Percentiles rank a stretch among this genome's conserved stretches.
Conservation (phyloP, 2,797 vertebrate species). For the Leontopithecus rosalia region DNA sequence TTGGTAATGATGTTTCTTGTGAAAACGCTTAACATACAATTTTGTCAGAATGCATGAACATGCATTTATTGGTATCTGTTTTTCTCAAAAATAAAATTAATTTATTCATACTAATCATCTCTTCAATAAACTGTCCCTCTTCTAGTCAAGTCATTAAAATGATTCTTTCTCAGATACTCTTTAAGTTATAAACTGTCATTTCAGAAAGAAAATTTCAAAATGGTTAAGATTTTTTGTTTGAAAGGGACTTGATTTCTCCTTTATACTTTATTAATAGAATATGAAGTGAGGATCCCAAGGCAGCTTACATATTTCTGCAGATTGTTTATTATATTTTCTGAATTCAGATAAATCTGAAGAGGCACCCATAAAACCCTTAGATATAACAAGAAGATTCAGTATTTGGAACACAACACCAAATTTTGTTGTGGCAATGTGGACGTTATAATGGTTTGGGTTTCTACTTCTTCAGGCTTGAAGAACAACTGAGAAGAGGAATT, state of each 20-base stretch:
- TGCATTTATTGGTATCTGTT: conserved; percentile 28
- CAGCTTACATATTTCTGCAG: not conserved
- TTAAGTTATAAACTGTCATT: conserved; percentile 27
- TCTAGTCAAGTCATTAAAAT: conserved; percentile 28
- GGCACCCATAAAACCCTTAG: not conserved
- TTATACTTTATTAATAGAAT: not conserved
- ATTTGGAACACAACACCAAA: not conserved
- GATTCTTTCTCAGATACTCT: not conserved
- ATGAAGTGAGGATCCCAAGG: not conserved
- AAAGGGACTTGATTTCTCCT: conserved; percentile 43
- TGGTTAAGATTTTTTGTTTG: conserved; percentile 25
- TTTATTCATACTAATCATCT: conserved; percentile 41
- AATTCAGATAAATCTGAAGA: not conserved
- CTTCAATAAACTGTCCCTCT: conserved; percentile 41
- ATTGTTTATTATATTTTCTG: not conserved
- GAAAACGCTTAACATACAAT: conserved; percentile 15
- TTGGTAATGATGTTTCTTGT: conserved; percentile 12
- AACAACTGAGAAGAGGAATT: not conserved
- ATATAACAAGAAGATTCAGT: not conserved
- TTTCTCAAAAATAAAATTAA: conserved; percentile 64
- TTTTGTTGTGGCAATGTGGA: conserved; percentile 7
- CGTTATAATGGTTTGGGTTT: not conserved
- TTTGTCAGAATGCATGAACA: conserved; percentile 22
- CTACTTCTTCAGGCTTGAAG: not conserved
- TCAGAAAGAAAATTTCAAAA: conserved; percentile 39